Base-by-base conservation (phyloP, 2,888 invertebrate species). In the Acleris laterana region DNA sequence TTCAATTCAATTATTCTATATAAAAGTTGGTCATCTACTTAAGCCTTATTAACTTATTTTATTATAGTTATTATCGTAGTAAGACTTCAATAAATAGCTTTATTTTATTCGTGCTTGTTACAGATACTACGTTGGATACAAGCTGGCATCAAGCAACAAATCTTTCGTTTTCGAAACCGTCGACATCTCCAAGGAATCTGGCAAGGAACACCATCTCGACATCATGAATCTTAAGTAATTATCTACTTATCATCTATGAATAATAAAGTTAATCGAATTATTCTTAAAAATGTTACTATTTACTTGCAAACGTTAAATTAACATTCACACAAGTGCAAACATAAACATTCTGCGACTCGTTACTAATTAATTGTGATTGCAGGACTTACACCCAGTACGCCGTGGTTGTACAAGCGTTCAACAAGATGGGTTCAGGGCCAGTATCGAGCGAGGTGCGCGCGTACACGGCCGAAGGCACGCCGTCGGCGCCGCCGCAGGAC, bases 401-500 rank as follows among this genome's bases (percentile, higher is more conserved):
- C n/a, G 96, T 98, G 22, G 98, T 98, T 20, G 97, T 98, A 9
- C 98, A 98, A 90, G 98, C 98, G 0, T 98, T 97, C 85, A 99
- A 99, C 90, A 97, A 97, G 87, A 96, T 98, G 78, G 99, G 98
- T 16, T 96, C 97, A 1, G 98, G 99, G 38, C 99, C 98, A 0
- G 95, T 97, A 80, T 97, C 98, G 52, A 96, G 96, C 60, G 98
- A 98, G 87, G 95, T 96, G 49, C 96, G 96, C 79, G 98, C 98
- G 67, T 97, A 98, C 83, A 99, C 99, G 2, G 97, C 98, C 13
- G 99, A 99, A 93, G 99, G 99, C 58, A 96, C 96, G 1, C 98
- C 97, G 16, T 98, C 98, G 75, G 97, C 98, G 77, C 96, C 98
- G 4, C 98, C 98, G 20, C 97, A 97, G 75, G 98, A 98, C 77